Base-by-base conservation (phyloP, 1,140 invertebrate genomes). In the Heliconius nattereri region DNA sequence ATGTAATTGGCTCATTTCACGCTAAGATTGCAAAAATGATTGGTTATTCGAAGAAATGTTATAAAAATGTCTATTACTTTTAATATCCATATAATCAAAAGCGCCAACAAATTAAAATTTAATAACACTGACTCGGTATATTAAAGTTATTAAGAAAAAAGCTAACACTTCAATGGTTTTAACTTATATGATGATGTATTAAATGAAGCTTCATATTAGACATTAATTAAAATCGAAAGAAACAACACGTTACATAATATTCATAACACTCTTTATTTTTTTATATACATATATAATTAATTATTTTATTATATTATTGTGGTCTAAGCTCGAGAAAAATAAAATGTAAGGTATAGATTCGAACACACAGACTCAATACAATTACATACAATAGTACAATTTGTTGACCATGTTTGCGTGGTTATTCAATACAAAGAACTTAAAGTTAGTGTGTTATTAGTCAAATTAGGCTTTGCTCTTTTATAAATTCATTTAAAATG, bases 1-100 rank as follows among this genome's bases (percentile, higher is more conserved):
- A 71, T 71, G 16, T 71, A 76, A 78, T 80, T 74, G 73, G 75
- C 74, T 76, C 57, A 75, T 83, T 83, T 83, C 73, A 83, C 79
- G 75, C 29, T 52, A 66, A 45, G 71, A 79, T 84, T 73, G 60
- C 75, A 72, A 80, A 75, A 75, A 54, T 37, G 74, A 75, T 66
- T 66, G 60, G 60, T n/a, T 66, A 5, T 66, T 66, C 60, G 60
- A 66, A 66, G 60, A 66, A 66, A 66, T 66, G 60, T 66, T 26
- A 66, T 66, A 66, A 66, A 60, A 66, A 66, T 66, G 26, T 66
- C 60, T 66, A 66, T 66, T 66, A 66, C 11, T 66, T 66, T 66
- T 66, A 66, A 66, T 66, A 66, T 66, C 60, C 60, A 66, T 66
- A 66, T 66, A 66, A 66, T 66, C 60, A 66, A 66, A 66, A 66